phyloP scores from a whole-genome alignment of 2,888 invertebrate species.

The Synanthedon vespiformis region DNA sequence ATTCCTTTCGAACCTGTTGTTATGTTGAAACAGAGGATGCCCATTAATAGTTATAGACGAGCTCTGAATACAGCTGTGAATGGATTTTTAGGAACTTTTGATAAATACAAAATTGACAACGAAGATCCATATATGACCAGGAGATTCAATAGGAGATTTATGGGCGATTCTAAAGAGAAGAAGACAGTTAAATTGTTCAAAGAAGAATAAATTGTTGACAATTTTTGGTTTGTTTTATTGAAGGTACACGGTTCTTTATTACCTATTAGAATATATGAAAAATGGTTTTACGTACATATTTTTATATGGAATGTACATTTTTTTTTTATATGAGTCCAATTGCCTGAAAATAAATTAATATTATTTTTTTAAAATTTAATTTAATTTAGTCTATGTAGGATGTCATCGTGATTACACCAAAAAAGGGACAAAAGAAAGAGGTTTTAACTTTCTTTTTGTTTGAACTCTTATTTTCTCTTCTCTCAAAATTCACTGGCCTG shows the following conservation, averaged over 20 bases:
- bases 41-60: constrained; percentile 50
- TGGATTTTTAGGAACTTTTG: constrained; percentile 46
- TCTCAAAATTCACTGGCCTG: neutral
- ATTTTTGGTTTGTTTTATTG: neutral
- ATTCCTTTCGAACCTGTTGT: constrained; percentile 60
- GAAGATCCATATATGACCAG: constrained; percentile 54
- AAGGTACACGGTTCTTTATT: no score
- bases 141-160: constrained; percentile 47
- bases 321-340: no score
- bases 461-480: neutral
- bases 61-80: constrained; percentile 46
- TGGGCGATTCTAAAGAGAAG: constrained; percentile 17
- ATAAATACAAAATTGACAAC: constrained; percentile 34
- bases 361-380: no score
- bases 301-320: no score
- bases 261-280: no score
- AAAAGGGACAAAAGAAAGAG: constrained; percentile 45
- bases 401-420: constrained; percentile 40
- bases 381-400: constrained; percentile 7
- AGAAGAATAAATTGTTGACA: neutral
- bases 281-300: no score
- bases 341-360: no score
- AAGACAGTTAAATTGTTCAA: neutral
- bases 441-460: constrained; percentile 21
- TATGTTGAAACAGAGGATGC: constrained; percentile 43